Percentiles rank a stretch among this genome's conserved stretches.
Conservation (phyloP, 92 coral and sea anemone genomes). For the Phymanthus crucifer region DNA sequence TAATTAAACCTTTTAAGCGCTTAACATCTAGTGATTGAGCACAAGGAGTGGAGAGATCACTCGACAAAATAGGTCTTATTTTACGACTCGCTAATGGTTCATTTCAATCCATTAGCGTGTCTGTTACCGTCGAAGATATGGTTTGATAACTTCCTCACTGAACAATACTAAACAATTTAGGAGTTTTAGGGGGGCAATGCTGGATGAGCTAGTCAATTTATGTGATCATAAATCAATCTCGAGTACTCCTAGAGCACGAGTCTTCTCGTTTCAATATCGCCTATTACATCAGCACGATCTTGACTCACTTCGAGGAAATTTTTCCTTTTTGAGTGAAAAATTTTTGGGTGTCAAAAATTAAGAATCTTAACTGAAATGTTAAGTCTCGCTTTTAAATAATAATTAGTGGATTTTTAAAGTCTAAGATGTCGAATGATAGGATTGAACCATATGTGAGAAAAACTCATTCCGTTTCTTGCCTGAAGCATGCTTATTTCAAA, state of each 20-base stretch:
- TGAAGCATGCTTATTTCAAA: neutral
- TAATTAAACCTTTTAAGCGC: slow-evolving; percentile 3
- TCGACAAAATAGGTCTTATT: neutral
- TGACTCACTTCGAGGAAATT: no score
- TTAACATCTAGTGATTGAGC: neutral
- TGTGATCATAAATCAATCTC: slow-evolving; percentile 16
- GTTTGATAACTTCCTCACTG: neutral
- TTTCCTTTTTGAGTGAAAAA: no score
- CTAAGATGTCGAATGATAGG: neutral
- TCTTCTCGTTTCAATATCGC: no score
- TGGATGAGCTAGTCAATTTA: slow-evolving; percentile 1
- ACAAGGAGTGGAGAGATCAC: neutral
- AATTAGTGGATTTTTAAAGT: no score
- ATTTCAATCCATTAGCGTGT: slow-evolving; percentile 9
- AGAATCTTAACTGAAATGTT: neutral
- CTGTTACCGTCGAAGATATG: neutral
- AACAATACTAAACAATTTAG: slow-evolving; percentile 21
- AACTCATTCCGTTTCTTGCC: neutral
- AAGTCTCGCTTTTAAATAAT: neutral
- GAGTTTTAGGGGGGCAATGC: slow-evolving; percentile 10
- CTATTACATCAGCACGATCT: no score
- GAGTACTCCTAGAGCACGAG: neutral
- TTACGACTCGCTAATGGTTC: slow-evolving; percentile 7
- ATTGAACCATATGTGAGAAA: slow-evolving; percentile 9
- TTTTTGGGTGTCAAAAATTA: no score